A percentile compares a stretch with the other conserved stretches of the same genome.
Conservation (phyloP, 2,888 invertebrate genomes). For the Dolomedes plantarius region DNA sequence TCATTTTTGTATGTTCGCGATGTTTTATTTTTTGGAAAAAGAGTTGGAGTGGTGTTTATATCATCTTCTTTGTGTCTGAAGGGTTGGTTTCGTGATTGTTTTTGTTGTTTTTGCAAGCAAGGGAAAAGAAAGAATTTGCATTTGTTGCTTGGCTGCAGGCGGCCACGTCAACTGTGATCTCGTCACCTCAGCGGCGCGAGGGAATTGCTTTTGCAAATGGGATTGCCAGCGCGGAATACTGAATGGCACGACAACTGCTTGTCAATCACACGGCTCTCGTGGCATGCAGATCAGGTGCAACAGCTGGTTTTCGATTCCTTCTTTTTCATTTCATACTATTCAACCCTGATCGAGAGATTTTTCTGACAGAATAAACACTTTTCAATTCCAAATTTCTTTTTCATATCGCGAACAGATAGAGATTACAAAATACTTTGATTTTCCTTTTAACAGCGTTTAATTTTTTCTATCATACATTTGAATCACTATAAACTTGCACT, state of each 20-base stretch:
- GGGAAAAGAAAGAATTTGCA: conserved; percentile 45
- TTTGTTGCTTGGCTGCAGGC: conserved; percentile 32
- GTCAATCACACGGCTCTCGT: conserved; percentile 45
- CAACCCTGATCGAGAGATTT: background rate
- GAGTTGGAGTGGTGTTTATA: conserved; percentile 35
- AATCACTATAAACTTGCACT: too few species aligned
- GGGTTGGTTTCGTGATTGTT: conserved; percentile 55
- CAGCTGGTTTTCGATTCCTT: conserved; percentile 7
- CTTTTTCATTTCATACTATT: background rate
- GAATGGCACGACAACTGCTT: conserved; percentile 41
- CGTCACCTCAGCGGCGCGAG: conserved; percentile 35
- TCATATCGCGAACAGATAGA: too few species aligned
- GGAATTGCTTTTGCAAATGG: conserved; percentile 62
- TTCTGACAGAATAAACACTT: background rate
- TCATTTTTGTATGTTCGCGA: background rate
- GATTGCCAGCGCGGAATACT: conserved; percentile 32
- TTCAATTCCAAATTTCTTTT: background rate
- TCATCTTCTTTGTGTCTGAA: conserved; percentile 35
- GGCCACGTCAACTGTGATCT: conserved; percentile 45
- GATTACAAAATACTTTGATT: too few species aligned
- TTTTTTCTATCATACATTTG: too few species aligned
- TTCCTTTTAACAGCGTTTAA: too few species aligned
- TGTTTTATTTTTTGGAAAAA: conserved; percentile 44
- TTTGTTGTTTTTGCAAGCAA: conserved; percentile 28
- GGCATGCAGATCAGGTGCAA: conserved; percentile 28